Evolutionary conservation across 2,888 invertebrate species (phyloP).

Genomic region (Actias luna): DNA sequence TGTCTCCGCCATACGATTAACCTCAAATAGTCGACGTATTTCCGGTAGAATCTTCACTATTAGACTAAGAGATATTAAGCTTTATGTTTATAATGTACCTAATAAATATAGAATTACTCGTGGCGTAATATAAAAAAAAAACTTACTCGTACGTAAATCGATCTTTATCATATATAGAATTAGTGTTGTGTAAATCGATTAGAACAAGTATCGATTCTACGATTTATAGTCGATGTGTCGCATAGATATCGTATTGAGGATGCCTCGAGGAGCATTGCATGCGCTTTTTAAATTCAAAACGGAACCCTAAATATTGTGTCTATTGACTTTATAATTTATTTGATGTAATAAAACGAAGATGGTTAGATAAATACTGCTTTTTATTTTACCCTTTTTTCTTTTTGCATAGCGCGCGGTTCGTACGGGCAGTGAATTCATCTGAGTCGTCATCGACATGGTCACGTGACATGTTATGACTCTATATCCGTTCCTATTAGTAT

Average conservation of each 20-base stretch:
- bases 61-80: conserved; percentile 40
- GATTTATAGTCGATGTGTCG: conserved; percentile 43
- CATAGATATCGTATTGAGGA: conserved; percentile 35
- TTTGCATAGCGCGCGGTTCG: too few relatives aligned
- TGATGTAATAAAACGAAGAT: conserved; percentile 65
- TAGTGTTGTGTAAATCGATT: conserved; percentile 22
- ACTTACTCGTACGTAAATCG: background rate
- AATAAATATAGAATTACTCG: background rate
- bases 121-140: conserved; percentile 3
- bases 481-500: too few relatives aligned
- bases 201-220: conserved; percentile 26
- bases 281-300: conserved; percentile 62
- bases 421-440: too few relatives aligned
- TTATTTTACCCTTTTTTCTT: conserved; percentile 24
- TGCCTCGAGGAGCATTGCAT: conserved; percentile 48
- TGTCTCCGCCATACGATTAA: conserved; percentile 19
- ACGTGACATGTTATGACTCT: too few relatives aligned
- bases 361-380: conserved; percentile 46
- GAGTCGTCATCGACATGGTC: too few relatives aligned
- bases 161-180: conserved; percentile 14
- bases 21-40: conserved; percentile 23
- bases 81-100: conserved; percentile 49
- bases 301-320: conserved; percentile 51
- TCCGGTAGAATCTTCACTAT: conserved; percentile 47
- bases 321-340: conserved; percentile 66